These are phyloP conservation scores for Crematogaster levior DNA, from an alignment of 2,888 invertebrate species.

Conservation along the genomic window DNA sequence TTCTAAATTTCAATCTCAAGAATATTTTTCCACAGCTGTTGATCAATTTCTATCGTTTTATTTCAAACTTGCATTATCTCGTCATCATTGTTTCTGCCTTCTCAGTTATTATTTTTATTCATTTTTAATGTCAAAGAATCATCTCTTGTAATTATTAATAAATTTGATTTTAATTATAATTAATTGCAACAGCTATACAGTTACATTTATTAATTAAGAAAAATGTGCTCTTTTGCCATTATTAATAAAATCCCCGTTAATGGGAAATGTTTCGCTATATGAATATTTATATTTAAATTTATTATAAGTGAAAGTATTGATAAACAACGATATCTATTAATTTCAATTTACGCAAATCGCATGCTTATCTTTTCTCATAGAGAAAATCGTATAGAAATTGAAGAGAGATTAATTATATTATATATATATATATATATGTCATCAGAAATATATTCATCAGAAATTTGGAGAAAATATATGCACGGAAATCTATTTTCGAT, in stretches of 20 bases:
- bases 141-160: neutral
- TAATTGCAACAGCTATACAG: neutral
- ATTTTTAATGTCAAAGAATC: neutral
- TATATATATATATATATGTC: neutral
- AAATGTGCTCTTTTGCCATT: neutral
- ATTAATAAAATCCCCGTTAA: neutral
- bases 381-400: neutral
- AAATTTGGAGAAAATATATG: neutral
- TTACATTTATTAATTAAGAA: neutral
- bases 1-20: constrained; percentile 10
- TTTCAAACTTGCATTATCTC: neutral
- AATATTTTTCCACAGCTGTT: neutral
- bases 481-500: neutral
- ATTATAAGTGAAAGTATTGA: neutral
- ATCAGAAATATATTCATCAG: neutral
- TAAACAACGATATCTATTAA: constrained; percentile 17
- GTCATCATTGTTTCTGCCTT: neutral
- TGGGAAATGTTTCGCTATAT: neutral
- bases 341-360: neutral
- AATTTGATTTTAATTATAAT: neutral
- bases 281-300: neutral
- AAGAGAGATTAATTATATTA: constrained; percentile 1
- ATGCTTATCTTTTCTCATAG: neutral
- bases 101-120: neutral
- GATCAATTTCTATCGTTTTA: neutral